Evolutionary conservation across 2,888 invertebrate genomes (phyloP), one percentile per base, ranked within the genome.

Genomic region (Sicus ferrugineus): DNA sequence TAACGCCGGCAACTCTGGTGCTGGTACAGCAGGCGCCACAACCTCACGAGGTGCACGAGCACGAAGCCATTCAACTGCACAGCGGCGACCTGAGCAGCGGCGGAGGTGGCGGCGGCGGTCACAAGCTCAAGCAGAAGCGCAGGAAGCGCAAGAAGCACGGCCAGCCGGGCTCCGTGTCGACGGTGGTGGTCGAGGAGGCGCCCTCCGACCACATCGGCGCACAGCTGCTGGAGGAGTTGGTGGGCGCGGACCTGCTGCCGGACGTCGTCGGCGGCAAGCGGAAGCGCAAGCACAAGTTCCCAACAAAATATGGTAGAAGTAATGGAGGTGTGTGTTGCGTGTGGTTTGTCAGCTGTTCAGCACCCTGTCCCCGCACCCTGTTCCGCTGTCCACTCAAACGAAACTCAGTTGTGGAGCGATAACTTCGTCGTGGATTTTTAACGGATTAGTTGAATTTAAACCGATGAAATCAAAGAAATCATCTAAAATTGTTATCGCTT

Each of bases 231-330:
- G 81, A 83, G 19, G 83, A 81, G 5, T 70, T 82, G 70, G 70
- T 73, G n/a, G 77, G 75, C 42, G 65, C 74, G 4, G 77, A 74
- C 21, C 76, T 75, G 54, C 72, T 73, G 54, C 26, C 28, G 28
- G 74, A 75, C 58, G 62, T 34, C 50, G 74, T 68, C 42, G 74
- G 71, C 56, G 75, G 75, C 68, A 74, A 73, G 58, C 73, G 73
- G 73, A 83, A 80, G 70, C 79, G 77, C 74, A 83, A 83, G 75
- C 78, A 80, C 72, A 84, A 82, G 76, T 75, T 77, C 72, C 81
- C 82, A 75, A 76, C 79, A 74, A 85, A 84, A 81, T 83, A 85
- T 84, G 85, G 85, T 85, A 85, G 84, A 85, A 83, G 82, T 83
- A 81, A 79, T 77, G 82, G 82, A 82, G 82, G 82, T 82, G 82